Percentiles rank a stretch among this genome's conserved stretches.
Conservation (phyloP, 2,113 vertebrate genomes). For the Ivindomyrus marchei region DNA sequence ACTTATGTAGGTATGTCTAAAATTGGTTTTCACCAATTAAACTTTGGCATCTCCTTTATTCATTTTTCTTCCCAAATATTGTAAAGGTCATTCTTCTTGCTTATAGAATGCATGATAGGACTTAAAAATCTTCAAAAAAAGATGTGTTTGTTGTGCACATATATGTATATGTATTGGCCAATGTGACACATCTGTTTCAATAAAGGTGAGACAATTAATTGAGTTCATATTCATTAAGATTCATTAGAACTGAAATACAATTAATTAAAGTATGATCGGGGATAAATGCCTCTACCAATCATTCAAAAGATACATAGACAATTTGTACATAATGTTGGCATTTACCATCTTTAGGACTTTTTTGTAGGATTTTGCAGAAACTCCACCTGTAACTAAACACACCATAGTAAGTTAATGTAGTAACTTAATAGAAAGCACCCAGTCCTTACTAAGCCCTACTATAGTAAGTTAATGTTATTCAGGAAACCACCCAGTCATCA, state of each 20-base stretch:
- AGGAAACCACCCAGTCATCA: neutral
- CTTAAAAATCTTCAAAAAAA: neutral
- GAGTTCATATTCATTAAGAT: neutral
- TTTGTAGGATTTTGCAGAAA: neutral
- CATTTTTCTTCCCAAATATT: neutral
- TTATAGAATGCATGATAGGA: neutral
- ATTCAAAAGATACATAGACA: neutral
- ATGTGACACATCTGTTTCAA: neutral
- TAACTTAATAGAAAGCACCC: neutral
- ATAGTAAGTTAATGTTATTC: neutral
- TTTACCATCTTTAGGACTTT: neutral
- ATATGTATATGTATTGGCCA: neutral
- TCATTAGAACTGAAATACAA: neutral
- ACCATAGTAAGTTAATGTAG: neutral
- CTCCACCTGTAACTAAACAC: neutral
- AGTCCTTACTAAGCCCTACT: neutral
- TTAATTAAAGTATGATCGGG: constrained; percentile 6
- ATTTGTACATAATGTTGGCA: neutral
- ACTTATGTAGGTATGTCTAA: neutral
- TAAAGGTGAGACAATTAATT: neutral
- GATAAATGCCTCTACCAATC: neutral
- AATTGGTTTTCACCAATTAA: neutral
- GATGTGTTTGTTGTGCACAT: neutral
- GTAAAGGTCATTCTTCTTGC: neutral
- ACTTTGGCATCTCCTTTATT: neutral